Percentiles rank a stretch among this genome's conserved stretches.
Evolutionary conservation across 2,113 vertebrate genomes (phyloP).

Genomic region (Macrotis lagotis): DNA sequence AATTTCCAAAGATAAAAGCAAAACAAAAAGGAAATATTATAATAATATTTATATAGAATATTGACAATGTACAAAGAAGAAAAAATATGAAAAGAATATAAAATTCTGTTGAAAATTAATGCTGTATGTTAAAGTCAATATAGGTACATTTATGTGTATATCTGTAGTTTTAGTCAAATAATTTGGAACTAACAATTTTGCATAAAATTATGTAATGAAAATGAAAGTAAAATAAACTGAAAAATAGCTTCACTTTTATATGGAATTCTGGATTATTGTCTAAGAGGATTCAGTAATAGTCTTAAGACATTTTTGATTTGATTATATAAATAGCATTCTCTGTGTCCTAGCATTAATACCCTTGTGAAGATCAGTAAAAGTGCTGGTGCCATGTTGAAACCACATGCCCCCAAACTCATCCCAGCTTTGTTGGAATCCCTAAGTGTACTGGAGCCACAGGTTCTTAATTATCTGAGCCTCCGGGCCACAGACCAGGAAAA

Average conservation of each 20-base stretch:
- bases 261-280: not conserved
- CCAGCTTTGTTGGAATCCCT: constrained; percentile 95
- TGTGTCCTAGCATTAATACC: constrained; percentile 91
- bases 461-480: constrained; percentile 98
- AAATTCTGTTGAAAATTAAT: not conserved
- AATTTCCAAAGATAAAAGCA: not conserved
- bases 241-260: not conserved
- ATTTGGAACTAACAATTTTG: not conserved
- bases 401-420: constrained; percentile 94
- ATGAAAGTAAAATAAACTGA: not conserved
- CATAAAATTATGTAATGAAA: not conserved
- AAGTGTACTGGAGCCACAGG: constrained; percentile 95
- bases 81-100: not conserved
- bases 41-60: too few relatives aligned
- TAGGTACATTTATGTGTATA: not conserved
- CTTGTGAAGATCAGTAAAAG: constrained; percentile 98
- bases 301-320: not conserved
- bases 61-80: not conserved
- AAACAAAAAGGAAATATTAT: too few relatives aligned
- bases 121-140: not conserved
- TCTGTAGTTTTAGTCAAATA: not conserved
- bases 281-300: constrained; percentile 19
- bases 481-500: constrained; percentile 98
- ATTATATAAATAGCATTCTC: not conserved
- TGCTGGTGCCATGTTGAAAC: constrained; percentile 94